phyloP scores from a whole-genome alignment of 2,888 invertebrate genomes.

The Cantharis rufa region DNA sequence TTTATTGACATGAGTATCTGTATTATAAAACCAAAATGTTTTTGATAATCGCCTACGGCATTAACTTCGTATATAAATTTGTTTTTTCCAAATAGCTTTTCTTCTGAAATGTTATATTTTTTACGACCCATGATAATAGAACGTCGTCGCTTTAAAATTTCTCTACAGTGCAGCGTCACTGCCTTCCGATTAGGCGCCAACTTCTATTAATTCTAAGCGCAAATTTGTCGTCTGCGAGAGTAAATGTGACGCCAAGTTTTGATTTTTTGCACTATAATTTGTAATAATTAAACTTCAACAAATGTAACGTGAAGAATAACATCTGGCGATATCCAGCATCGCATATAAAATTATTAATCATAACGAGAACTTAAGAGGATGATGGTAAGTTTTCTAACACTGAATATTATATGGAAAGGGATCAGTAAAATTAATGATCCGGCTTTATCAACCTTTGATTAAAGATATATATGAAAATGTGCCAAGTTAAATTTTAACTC shows the following conservation, averaged over 20 bases:
- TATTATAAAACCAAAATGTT: too few relatives aligned
- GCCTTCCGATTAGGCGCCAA: background rate
- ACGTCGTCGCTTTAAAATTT: too few relatives aligned
- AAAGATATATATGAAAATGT: slow-evolving; percentile 3
- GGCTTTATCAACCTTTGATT: slow-evolving; percentile 3
- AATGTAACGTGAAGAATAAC: slow-evolving; percentile 21
- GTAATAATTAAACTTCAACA: slow-evolving; percentile 4
- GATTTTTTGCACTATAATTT: background rate
- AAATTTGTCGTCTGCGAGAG: background rate
- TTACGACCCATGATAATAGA: too few relatives aligned
- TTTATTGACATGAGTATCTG: too few relatives aligned
- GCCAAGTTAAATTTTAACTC: slow-evolving; percentile 1
- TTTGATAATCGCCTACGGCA: too few relatives aligned
- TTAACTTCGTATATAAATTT: too few relatives aligned
- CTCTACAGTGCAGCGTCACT: too few relatives aligned
- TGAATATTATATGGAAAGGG: slow-evolving; percentile 6
- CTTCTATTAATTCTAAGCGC: background rate
- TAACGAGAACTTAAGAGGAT: slow-evolving; percentile 7
- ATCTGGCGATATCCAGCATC: slow-evolving; percentile 26
- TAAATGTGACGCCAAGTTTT: background rate
- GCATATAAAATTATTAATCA: slow-evolving; percentile 28
- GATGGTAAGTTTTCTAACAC: slow-evolving; percentile 17
- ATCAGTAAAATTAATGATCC: slow-evolving; percentile 3
- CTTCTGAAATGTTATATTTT: too few relatives aligned
- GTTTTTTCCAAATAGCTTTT: too few relatives aligned